phyloP scores from a whole-genome alignment of 2,113 vertebrate species.

The Scomber japonicus region DNA sequence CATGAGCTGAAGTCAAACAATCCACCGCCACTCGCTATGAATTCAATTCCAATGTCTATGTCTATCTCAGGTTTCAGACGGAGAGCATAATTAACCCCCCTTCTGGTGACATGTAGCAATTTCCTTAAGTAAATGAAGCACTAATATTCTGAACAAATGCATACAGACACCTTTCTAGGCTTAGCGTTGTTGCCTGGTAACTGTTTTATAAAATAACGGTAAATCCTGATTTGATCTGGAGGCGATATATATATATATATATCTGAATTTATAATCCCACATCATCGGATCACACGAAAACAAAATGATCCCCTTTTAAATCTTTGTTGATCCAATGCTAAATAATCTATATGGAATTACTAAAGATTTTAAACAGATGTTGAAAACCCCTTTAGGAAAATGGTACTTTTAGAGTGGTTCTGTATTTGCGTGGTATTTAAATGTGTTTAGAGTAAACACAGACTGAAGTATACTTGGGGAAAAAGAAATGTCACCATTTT shows the following conservation, averaged over 20 bases:
- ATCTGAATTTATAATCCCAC: conserved; percentile 44
- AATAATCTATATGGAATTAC: conserved; percentile 14
- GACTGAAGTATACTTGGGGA: not conserved
- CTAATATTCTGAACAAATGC: conserved; percentile 64
- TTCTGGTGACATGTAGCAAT: conserved; percentile 53
- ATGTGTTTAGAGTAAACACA: not conserved
- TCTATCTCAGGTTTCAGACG: conserved; percentile 40
- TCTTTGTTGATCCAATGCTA: not conserved
- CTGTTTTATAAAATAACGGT: conserved; percentile 37
- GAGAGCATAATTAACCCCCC: conserved; percentile 64
- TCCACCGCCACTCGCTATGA: conserved; percentile 30
- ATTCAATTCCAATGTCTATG: conserved; percentile 42
- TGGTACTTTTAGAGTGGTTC: not conserved
- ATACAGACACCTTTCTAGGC: conserved; percentile 37
- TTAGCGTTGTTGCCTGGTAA: conserved; percentile 70
- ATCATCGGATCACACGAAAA: conserved; percentile 14
- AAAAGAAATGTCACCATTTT: not conserved
- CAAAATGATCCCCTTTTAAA: not conserved
- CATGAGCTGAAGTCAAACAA: conserved; percentile 44
- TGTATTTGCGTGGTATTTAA: not conserved
- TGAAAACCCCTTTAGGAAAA: rapidly evolving
- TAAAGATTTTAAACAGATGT: not conserved
- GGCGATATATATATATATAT: conserved; percentile 12
- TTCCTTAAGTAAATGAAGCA: conserved; percentile 73
- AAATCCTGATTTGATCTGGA: conserved; percentile 48